Base-by-base conservation (phyloP, 2,797 vertebrate genomes). In the Antrozous pallidus region DNA sequence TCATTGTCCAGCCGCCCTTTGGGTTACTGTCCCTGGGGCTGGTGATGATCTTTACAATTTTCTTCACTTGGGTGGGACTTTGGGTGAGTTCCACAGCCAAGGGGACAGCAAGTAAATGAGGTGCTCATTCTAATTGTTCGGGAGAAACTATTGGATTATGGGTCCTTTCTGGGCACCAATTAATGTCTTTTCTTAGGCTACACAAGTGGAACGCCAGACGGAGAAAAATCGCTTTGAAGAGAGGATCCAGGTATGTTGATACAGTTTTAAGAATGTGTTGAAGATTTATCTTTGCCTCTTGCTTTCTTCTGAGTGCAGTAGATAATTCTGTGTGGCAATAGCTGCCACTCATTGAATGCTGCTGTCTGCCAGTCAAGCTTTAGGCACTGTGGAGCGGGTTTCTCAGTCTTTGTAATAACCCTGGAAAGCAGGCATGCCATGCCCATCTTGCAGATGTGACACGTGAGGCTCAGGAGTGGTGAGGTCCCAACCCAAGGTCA, bases 161-260 rank as follows among this genome's bases (percentile, higher is more conserved):
- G 47, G 61, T 73, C 33, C 33, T 47, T 92, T 78, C 90, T 6
- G 16, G 24, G 0, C 79, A 92, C 94, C 28, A 88, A 38, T 20
- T 61, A 6, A 91, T 96, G 36, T 84, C 3, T 97, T 95, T 61
- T 95, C 85, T 5, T 1, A 98, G 98, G 95, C 91, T 77, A 51
- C 97, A 86, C 96, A 73, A 90, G 94, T 81, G 79, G 98, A 99
- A 84, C 77, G 98, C 42, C 97, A 97, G 67, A 97, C 94, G 91
- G 98, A 98, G 93, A 98, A 96, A 96, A 98, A 94, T 40, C 97
- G 91, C 91, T 98, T 97, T 80, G 98, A 98, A 89, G 98, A 98
- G 65, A 98, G 97, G 87, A 98, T 98, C 49, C 98, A 99, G 98
- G 99, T 99, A 95, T 92, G 93, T 88, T 79, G 78, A 81, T 75